Evolutionary conservation across 2,113 vertebrate genomes (phyloP).

Genomic region (Pangasianodon hypophthalmus): DNA sequence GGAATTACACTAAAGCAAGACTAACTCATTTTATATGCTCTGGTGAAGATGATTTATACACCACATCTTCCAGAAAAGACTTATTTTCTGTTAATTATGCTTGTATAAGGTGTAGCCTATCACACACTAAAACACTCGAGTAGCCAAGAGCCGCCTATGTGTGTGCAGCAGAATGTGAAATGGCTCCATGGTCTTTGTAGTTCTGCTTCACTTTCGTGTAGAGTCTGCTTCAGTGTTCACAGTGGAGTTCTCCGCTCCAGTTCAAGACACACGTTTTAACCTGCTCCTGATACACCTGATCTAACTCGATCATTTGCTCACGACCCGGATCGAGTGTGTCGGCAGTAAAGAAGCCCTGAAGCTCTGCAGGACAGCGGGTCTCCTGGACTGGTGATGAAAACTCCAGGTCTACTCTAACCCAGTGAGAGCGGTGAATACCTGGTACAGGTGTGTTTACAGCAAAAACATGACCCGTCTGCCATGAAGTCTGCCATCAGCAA

Average conservation of each 20-base stretch:
- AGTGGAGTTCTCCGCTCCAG: conserved; percentile 28
- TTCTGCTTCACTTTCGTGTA: conserved; percentile 57
- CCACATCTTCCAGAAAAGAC: background rate
- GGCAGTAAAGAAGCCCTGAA: background rate
- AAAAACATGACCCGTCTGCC: background rate
- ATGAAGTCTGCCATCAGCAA: background rate
- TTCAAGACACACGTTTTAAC: conserved; percentile 14
- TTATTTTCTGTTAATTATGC: background rate
- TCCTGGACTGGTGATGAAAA: background rate
- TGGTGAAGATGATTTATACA: background rate
- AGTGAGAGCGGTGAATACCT: background rate
- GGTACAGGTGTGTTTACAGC: background rate
- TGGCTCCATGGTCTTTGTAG: conserved; percentile 72
- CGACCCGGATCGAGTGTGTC: background rate
- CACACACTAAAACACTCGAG: background rate
- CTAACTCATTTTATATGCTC: background rate
- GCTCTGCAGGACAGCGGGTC: background rate
- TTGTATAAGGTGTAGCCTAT: background rate
- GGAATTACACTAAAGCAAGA: background rate
- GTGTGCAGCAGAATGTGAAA: conserved; percentile 64
- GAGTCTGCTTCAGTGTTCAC: background rate
- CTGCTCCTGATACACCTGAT: background rate
- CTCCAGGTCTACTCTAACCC: background rate
- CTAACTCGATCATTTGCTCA: background rate
- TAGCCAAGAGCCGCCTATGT: background rate